phyloP scores from a whole-genome alignment of 2,797 vertebrate species.

The Eptatretus atami region DNA sequence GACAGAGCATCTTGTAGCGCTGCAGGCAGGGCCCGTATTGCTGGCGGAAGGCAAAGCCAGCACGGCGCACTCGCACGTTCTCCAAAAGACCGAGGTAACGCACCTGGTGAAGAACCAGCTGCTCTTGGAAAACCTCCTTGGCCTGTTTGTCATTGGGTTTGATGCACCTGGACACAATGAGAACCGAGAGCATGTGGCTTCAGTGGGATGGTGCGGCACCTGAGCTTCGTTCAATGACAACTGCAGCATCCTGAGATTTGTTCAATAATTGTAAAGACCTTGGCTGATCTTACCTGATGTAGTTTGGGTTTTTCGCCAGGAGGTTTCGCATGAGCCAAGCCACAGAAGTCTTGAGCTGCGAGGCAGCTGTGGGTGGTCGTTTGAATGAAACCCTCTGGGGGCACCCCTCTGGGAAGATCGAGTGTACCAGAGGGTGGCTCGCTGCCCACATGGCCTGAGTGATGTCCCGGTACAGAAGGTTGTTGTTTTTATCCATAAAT shows the following conservation, averaged over 20 bases:
- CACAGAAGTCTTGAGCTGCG: conserved; percentile 24
- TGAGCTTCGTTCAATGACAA: too few relatives aligned
- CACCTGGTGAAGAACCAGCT: conserved; percentile 15
- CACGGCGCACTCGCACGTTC: conserved; percentile 24
- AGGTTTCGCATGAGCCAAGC: conserved; percentile 24
- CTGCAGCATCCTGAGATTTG: too few relatives aligned
- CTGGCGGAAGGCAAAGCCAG: conserved; percentile 24
- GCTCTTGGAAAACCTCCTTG: conserved; percentile 13
- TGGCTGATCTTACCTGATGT: conserved; percentile 19
- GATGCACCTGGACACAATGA: conserved; percentile 17
- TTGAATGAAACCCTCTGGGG: conserved; percentile 19
- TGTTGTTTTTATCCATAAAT: conserved; percentile 31
- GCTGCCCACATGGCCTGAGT: conserved; percentile 26
- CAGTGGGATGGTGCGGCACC: too few relatives aligned
- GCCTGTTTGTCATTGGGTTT: conserved; percentile 23
- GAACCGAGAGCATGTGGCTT: too few relatives aligned
- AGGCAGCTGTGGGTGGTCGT: conserved; percentile 19
- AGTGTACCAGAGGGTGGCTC: conserved; percentile 14
- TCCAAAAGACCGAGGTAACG: conserved; percentile 26
- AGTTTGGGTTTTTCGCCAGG: conserved; percentile 30
- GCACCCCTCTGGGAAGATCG: conserved; percentile 25
- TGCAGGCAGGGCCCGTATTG: conserved; percentile 17
- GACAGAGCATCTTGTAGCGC: conserved; percentile 20
- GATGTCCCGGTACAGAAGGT: conserved; percentile 24
- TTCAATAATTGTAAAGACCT: not conserved